Conservation (phyloP, 35 echinoderm and acorn worm species). For the Strongylocentrotus purpuratus region DNA sequence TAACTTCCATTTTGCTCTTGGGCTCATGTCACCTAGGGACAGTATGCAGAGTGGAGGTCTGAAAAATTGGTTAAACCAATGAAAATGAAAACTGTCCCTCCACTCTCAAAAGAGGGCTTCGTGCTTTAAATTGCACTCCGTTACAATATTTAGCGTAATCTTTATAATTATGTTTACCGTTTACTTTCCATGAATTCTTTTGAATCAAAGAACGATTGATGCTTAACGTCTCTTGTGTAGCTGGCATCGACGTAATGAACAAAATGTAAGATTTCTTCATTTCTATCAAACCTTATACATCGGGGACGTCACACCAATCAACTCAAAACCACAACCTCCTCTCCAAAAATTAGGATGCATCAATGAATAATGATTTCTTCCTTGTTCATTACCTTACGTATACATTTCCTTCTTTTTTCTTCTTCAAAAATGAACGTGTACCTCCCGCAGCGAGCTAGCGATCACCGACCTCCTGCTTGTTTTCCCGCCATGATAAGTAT, state of each 20-base stretch:
- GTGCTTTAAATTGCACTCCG: too few relatives aligned
- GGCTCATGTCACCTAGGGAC: too few relatives aligned
- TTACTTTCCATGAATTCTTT: not conserved
- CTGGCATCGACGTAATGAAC: not conserved
- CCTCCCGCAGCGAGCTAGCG: not conserved
- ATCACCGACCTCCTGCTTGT: not conserved
- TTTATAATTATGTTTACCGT: not conserved
- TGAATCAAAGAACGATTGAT: not conserved
- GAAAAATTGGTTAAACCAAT: too few relatives aligned
- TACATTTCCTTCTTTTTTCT: not conserved
- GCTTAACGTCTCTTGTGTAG: not conserved
- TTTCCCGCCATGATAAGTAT: not conserved
- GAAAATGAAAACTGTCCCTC: too few relatives aligned
- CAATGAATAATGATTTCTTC: not conserved
- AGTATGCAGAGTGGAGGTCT: too few relatives aligned
- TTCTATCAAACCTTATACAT: too few relatives aligned
- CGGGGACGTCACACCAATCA: not conserved
- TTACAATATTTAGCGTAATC: too few relatives aligned
- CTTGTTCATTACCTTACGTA: not conserved
- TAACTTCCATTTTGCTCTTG: too few relatives aligned
- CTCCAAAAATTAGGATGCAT: not conserved
- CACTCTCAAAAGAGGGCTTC: too few relatives aligned
- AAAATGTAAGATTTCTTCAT: not conserved
- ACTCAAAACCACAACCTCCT: not conserved
- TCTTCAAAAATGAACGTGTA: not conserved